Evolutionary conservation across 2,888 invertebrate genomes (phyloP), one percentile per base, ranked within the genome.

Genomic region (Lobophora halterata): DNA sequence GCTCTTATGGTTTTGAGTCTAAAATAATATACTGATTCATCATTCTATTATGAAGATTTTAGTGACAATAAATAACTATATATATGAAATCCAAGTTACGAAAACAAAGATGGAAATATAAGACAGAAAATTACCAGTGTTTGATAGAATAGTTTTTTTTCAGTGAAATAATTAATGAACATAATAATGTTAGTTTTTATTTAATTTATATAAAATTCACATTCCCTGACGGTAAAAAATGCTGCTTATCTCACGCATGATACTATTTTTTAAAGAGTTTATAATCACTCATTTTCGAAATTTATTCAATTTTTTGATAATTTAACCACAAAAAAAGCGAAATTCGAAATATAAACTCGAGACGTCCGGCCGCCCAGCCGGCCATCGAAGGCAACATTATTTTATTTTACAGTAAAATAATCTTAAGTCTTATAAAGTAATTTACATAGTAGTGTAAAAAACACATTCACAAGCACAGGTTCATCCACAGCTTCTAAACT

Each of bases 351-450:
- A 30, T 34, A 41, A 26, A 32, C 17, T 17, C 31, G 47, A 50
- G 18, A 25, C 35, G 27, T 11, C 16, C 30, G 27, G 29, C 36
- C 17, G 2, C 6, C 34, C 13, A 8, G 16, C n/a, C 30, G 34
- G 17, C 8, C 18, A 17, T 34, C 8, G 10, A 20, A 16, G 14
- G 31, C 28, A 53, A 58, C 52, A 48, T 44, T 42, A 52, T 56
- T 57, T 51, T 54, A 23, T 35, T 54, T 59, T 53, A 64, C 14
- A 34, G 32, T 35, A 40, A 42, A 34, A 52, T 23, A 37, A 37
- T 44, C 32, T 69, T 71, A 76, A 62, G 66, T 67, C 77, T 76
- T 78, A 78, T 62, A 64, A 68, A 67, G 65, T 76, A 73, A 71
- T 72, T 70, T 71, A 74, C 71, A 74, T 41, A 61, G 53, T 61